Percentiles rank a stretch among this genome's conserved stretches.
Conservation (phyloP, 1,140 invertebrate genomes). For the Vanessa atalanta region DNA sequence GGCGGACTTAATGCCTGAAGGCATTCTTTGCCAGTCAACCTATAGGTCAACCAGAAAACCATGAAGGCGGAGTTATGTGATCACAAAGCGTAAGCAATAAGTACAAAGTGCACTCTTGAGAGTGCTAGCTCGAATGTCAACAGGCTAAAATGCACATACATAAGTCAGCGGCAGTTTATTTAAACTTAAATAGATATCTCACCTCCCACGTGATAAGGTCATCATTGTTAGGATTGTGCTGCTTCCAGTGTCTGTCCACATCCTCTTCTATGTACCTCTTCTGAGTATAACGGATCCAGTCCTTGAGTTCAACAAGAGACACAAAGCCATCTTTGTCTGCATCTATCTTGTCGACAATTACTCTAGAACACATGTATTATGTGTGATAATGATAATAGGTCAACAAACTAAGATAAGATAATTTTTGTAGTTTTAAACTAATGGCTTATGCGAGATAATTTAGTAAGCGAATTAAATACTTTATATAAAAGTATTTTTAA, state of each 20-base stretch:
- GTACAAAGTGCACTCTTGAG: no score
- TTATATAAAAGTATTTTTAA: neutral
- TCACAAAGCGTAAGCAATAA: no score
- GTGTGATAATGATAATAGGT: slow-evolving; percentile 56
- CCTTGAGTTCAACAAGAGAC: slow-evolving; percentile 93
- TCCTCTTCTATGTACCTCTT: slow-evolving; percentile 95
- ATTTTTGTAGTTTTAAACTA: slow-evolving; percentile 7
- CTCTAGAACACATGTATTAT: slow-evolving; percentile 79
- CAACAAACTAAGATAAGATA: slow-evolving; percentile 38
- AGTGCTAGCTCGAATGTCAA: no score
- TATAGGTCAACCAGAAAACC: no score
- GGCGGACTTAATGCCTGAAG: no score
- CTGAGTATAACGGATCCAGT: slow-evolving; percentile 98
- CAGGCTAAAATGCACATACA: no score
- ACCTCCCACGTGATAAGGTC: slow-evolving; percentile 91
- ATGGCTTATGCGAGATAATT: neutral
- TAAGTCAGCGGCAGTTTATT: no score
- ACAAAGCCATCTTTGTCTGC: slow-evolving; percentile 92
- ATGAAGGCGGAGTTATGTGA: no score
- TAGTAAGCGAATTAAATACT: neutral
- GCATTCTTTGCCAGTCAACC: no score
- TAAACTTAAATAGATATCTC: neutral
- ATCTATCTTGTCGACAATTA: slow-evolving; percentile 98
- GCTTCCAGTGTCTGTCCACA: slow-evolving; percentile 95
- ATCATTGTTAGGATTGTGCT: slow-evolving; percentile 91